phyloP scores from a whole-genome alignment of 2,113 vertebrate genomes.

The Perccottus glenii region DNA sequence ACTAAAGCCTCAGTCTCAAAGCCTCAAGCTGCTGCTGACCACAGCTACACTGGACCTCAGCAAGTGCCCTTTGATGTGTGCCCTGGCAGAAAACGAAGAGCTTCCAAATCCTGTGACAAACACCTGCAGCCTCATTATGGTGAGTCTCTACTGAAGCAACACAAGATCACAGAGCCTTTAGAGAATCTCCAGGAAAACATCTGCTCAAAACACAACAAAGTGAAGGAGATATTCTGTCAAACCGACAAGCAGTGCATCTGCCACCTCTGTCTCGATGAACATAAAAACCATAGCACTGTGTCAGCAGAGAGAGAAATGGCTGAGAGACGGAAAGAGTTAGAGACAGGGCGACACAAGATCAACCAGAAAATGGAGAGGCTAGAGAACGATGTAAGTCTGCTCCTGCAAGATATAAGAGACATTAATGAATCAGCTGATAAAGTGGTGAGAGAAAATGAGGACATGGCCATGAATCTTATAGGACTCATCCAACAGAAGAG shows the following conservation, averaged over 20 bases:
- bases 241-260: slow-evolving; percentile 29
- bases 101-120: background rate
- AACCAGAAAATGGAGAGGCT: background rate
- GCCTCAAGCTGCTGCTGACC: too few species aligned
- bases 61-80: background rate
- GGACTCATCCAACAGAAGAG: background rate
- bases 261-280: slow-evolving; percentile 31
- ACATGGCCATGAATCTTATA: background rate
- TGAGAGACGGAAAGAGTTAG: slow-evolving; percentile 18
- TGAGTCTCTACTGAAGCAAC: background rate
- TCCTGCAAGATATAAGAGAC: background rate
- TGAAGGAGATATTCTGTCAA: slow-evolving; percentile 32
- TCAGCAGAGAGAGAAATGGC: slow-evolving; percentile 19
- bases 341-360: background rate
- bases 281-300: slow-evolving; percentile 24
- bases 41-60: too few species aligned
- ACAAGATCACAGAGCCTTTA: background rate
- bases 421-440: background rate
- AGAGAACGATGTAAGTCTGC: slow-evolving; percentile 1
- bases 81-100: background rate
- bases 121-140: too few species aligned
- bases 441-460: background rate
- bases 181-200: slow-evolving; percentile 17
- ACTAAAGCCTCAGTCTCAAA: background rate
- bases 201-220: slow-evolving; percentile 23